Evolutionary conservation across 2,113 vertebrate genomes (phyloP).

Genomic region (Nesospiza acunhae): DNA sequence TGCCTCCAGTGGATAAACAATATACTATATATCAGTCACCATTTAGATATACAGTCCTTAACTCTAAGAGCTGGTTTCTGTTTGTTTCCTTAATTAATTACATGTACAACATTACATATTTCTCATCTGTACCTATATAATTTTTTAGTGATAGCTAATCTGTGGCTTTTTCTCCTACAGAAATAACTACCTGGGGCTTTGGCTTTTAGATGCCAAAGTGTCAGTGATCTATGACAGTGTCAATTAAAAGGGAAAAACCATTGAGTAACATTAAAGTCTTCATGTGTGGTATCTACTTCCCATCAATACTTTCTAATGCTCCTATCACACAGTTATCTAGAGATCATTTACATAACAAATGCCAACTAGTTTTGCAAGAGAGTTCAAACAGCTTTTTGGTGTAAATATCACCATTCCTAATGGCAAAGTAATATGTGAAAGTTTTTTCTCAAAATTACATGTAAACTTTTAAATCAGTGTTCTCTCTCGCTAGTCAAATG

Average conservation of each 20-base stretch:
- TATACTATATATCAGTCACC: not conserved
- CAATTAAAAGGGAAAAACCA: not conserved
- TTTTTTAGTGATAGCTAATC: not conserved
- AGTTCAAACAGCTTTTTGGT: not conserved
- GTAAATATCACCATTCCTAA: not conserved
- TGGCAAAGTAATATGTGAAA: not conserved
- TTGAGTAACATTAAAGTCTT: not conserved
- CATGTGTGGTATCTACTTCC: not conserved
- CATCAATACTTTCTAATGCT: not conserved
- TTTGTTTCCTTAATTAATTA: not conserved
- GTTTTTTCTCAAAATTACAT: not conserved
- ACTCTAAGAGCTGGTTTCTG: not conserved
- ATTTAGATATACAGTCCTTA: not conserved
- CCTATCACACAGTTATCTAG: not conserved
- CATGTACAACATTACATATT: not conserved
- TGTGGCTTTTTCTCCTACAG: not conserved
- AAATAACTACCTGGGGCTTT: not conserved
- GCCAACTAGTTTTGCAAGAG: not conserved
- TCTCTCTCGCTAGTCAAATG: not conserved
- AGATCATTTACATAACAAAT: not conserved
- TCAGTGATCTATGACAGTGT: not conserved
- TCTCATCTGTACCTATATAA: not conserved
- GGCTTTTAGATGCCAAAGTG: not conserved
- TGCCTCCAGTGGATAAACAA: not conserved
- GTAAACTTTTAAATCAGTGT: not conserved